Evolutionary conservation across 1,140 invertebrate species (phyloP).

Genomic region (Maconellicoccus hirsutus): DNA sequence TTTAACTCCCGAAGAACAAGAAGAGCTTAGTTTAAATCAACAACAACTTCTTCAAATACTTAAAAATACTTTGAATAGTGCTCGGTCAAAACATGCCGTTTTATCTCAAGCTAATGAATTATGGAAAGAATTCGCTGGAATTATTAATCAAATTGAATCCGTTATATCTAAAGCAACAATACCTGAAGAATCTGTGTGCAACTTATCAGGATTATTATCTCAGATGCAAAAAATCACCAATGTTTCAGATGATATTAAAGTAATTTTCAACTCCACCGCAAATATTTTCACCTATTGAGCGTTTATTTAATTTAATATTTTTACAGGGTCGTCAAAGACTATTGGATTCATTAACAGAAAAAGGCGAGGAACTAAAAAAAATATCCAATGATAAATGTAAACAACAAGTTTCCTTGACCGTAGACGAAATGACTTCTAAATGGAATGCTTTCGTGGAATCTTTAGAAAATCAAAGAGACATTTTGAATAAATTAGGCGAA

Average conservation of each 20-base stretch:
- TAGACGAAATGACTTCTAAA: slow-evolving; percentile 49
- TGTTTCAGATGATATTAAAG: slow-evolving; percentile 64
- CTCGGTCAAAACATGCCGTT: slow-evolving; percentile 32
- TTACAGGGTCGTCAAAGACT: slow-evolving; percentile 46
- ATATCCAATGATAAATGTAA: slow-evolving; percentile 51
- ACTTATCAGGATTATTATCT: slow-evolving; percentile 59
- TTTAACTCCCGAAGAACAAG: slow-evolving; percentile 60
- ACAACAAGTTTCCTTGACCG: slow-evolving; percentile 46
- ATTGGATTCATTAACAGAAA: slow-evolving; percentile 52
- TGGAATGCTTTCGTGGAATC: slow-evolving; percentile 61
- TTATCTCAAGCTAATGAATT: slow-evolving; percentile 31
- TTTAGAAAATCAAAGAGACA: slow-evolving; percentile 50
- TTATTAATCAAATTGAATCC: slow-evolving; percentile 58
- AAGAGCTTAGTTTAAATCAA: slow-evolving; percentile 63
- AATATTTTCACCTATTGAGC: not conserved
- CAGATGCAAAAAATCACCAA: slow-evolving; percentile 68
- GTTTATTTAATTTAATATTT: not conserved
- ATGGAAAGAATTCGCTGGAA: slow-evolving; percentile 66
- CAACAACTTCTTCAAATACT: slow-evolving; percentile 62
- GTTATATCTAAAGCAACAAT: slow-evolving; percentile 59
- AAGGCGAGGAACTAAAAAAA: slow-evolving; percentile 47
- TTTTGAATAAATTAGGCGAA: slow-evolving; percentile 50
- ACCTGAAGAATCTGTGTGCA: slow-evolving; percentile 59
- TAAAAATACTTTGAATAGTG: slow-evolving; percentile 68
- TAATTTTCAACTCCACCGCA: slow-evolving; percentile 34